Conservation (phyloP, 2,888 invertebrate species). For the Hetaerina titia region DNA sequence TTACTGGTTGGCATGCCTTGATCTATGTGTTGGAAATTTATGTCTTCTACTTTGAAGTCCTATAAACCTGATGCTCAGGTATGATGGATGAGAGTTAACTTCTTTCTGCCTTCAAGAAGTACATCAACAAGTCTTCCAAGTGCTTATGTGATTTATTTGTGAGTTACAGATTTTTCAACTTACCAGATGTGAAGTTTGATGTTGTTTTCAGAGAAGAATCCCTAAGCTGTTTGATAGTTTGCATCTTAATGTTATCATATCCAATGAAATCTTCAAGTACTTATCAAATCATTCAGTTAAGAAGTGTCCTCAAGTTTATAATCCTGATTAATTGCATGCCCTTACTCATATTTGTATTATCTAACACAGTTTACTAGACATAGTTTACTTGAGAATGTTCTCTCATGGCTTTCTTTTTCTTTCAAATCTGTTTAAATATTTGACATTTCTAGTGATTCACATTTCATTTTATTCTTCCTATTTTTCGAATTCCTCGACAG, state of each 20-base stretch:
- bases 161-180: neutral
- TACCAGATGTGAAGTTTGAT: neutral
- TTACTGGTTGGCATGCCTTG: slow-evolving; percentile 30
- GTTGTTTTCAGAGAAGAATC: neutral
- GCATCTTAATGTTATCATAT: neutral
- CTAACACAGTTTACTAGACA: neutral
- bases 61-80: neutral
- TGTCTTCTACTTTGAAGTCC: neutral
- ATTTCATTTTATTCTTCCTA: neutral
- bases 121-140: neutral
- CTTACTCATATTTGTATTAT: neutral
- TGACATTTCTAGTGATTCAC: neutral
- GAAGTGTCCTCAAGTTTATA: neutral
- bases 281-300: neutral
- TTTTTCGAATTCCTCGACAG: neutral
- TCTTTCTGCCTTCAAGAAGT: neutral
- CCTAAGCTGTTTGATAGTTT: neutral
- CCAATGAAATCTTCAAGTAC: neutral
- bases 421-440: neutral
- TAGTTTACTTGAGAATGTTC: slow-evolving; percentile 25
- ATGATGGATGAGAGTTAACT: neutral
- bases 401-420: neutral
- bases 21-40: neutral
- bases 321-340: neutral
- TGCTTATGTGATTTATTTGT: neutral